Evolutionary conservation across 2,113 vertebrate species (phyloP).

Genomic region (Platysteira castanea): DNA sequence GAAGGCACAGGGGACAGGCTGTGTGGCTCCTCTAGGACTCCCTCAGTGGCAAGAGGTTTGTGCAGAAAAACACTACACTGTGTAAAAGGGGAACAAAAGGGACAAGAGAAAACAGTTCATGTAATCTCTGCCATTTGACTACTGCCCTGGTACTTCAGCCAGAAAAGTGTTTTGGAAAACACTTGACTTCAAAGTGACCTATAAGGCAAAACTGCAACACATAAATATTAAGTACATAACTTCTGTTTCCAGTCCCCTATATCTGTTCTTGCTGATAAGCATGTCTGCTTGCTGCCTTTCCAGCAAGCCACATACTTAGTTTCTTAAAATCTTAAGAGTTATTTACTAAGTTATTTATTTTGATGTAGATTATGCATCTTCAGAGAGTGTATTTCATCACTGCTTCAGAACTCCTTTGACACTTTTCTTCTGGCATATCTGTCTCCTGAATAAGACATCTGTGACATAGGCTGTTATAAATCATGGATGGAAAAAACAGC

Average conservation of each 20-base stretch:
- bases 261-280: not conserved
- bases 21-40: not conserved
- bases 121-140: not conserved
- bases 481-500: not conserved
- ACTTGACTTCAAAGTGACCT: not conserved
- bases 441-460: not conserved
- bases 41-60: not conserved
- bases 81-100: not conserved
- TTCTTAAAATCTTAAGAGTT: not conserved
- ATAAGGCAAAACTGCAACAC: not conserved
- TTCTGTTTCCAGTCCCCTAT: not conserved
- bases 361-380: not conserved
- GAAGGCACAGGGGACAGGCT: not conserved
- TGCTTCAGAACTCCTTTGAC: not conserved
- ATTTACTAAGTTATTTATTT: not conserved
- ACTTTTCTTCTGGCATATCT: not conserved
- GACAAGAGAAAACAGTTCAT: not conserved
- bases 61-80: not conserved
- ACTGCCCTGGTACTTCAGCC: not conserved
- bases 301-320: not conserved
- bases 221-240: not conserved
- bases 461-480: not conserved
- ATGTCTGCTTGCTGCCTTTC: not conserved
- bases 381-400: not conserved
- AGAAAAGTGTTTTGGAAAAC: not conserved